Conservation (phyloP, 2,888 invertebrate species). For the Macaria liturata region DNA sequence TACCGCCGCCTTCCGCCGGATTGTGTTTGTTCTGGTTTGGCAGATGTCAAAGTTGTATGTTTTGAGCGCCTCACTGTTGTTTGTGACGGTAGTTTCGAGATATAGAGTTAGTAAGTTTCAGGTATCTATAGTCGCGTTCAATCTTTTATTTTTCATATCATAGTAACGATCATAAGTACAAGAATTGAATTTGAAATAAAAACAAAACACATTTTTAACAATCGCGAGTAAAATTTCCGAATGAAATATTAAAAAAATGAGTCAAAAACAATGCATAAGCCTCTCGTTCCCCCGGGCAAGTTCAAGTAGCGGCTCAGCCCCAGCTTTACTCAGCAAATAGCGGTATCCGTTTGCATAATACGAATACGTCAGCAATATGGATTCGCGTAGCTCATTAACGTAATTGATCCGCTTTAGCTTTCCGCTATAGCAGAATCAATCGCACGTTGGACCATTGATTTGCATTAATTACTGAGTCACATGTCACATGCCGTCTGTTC, state of each 20-base stretch:
- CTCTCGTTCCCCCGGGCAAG: slow-evolving; percentile 2
- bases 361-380: slow-evolving; percentile 47
- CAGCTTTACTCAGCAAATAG: slow-evolving; percentile 13
- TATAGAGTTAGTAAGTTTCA: slow-evolving; percentile 43
- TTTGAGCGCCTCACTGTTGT: slow-evolving; percentile 72
- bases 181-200: slow-evolving; percentile 1
- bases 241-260: too few relatives aligned
- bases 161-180: too few relatives aligned
- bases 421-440: slow-evolving; percentile 53
- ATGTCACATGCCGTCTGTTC: slow-evolving; percentile 69
- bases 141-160: too few relatives aligned
- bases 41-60: slow-evolving; percentile 82
- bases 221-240: too few relatives aligned
- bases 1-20: slow-evolving; percentile 76
- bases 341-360: slow-evolving; percentile 26
- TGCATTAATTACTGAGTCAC: slow-evolving; percentile 77
- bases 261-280: too few relatives aligned
- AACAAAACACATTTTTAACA: too few relatives aligned
- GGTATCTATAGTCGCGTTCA: too few relatives aligned
- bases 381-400: slow-evolving; percentile 76
- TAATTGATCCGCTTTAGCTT: slow-evolving; percentile 81
- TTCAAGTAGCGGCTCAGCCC: slow-evolving; percentile 11
- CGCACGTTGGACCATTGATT: slow-evolving; percentile 75
- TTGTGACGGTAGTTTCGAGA: slow-evolving; percentile 61
- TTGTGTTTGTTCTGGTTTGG: slow-evolving; percentile 82